Evolutionary conservation across 2,888 invertebrate genomes (phyloP).

Genomic region (Lasioglossum zephyrum): DNA sequence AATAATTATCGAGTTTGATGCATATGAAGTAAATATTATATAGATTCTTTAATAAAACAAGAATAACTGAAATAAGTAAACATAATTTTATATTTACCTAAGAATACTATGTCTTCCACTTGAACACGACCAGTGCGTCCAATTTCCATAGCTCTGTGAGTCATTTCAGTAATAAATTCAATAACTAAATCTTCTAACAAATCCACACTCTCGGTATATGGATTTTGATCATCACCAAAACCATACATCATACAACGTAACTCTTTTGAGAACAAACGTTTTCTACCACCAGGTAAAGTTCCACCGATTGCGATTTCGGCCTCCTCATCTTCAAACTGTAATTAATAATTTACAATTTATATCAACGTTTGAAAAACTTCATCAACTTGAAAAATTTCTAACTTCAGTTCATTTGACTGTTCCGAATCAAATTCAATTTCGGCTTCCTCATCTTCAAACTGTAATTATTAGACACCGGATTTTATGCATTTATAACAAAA

Average conservation of each 20-base stretch:
- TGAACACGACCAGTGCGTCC: slow-evolving; percentile 98
- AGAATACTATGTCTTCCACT: slow-evolving; percentile 98
- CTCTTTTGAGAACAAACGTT: slow-evolving; percentile 95
- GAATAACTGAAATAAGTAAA: not conserved
- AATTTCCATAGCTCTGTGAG: slow-evolving; percentile 97
- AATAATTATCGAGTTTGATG: not conserved
- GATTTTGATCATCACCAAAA: slow-evolving; percentile 99
- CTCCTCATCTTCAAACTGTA: slow-evolving; percentile 88
- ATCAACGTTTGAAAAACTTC: not conserved
- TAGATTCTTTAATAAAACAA: not conserved
- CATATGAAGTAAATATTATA: not conserved
- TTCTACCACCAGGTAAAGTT: slow-evolving; percentile 88
- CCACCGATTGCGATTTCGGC: slow-evolving; percentile 89
- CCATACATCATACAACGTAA: slow-evolving; percentile 99
- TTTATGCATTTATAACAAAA: too few species aligned
- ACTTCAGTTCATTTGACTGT: too few species aligned
- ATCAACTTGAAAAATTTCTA: too few species aligned
- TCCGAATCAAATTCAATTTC: too few species aligned
- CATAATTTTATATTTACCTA: slow-evolving; percentile 73
- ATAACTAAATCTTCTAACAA: slow-evolving; percentile 98
- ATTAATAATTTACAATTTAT: not conserved
- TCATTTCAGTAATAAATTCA: slow-evolving; percentile 98
- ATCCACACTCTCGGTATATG: slow-evolving; percentile 99
- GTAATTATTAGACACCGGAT: too few species aligned
- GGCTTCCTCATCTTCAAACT: too few species aligned